Conservation (phyloP, 2,797 vertebrate species). For the Gallinago solitaria region DNA sequence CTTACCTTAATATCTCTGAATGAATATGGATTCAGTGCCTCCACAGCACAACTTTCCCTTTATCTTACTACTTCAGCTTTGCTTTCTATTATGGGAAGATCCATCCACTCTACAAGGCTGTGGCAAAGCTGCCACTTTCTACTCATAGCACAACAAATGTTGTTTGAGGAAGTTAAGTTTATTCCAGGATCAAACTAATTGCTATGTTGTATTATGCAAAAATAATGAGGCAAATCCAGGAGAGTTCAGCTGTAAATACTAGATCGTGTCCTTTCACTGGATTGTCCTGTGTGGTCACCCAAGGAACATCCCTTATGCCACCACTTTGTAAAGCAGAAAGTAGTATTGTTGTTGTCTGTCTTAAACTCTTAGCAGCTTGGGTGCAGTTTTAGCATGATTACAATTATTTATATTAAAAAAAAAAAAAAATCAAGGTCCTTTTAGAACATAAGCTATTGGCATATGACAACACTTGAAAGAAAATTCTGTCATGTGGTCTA, state of each 20-base stretch:
- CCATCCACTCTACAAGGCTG: background rate
- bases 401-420: background rate
- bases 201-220: background rate
- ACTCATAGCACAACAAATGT: background rate
- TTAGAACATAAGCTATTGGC: background rate
- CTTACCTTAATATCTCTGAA: background rate
- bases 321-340: background rate
- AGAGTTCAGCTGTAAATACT: background rate
- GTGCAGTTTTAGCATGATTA: background rate
- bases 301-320: fast-evolving
- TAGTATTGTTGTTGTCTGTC: background rate
- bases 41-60: background rate
- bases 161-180: background rate
- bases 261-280: background rate
- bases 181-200: background rate
- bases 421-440: background rate
- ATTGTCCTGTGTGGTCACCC: background rate
- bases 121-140: background rate
- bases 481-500: background rate
- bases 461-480: background rate
- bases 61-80: background rate
- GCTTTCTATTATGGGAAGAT: background rate
- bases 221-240: background rate
- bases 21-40: background rate
- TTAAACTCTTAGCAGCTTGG: background rate